A percentile compares a stretch with the other conserved stretches of the same genome.
phyloP scores from a whole-genome alignment of 2,888 invertebrate species.

The Cartodere bifasciata region DNA sequence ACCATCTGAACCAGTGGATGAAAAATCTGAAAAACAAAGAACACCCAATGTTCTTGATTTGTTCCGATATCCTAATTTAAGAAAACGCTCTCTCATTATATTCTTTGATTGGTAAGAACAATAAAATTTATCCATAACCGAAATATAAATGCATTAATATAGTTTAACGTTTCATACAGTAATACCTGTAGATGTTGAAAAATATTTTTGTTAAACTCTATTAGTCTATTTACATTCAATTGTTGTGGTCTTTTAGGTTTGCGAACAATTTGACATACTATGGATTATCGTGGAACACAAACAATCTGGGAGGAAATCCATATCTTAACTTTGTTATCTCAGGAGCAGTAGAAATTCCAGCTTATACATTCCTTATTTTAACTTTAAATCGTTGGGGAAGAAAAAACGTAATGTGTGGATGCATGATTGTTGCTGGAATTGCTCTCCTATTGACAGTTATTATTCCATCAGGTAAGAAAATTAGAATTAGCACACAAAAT shows the following conservation, averaged over 20 bases:
- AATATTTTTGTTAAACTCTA: neutral
- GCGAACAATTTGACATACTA: constrained; percentile 68
- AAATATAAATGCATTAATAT: neutral
- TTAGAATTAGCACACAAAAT: too few species aligned
- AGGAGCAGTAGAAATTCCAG: constrained; percentile 66
- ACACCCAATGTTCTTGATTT: constrained; percentile 45
- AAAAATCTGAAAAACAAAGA: constrained; percentile 24
- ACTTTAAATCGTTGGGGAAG: constrained; percentile 59
- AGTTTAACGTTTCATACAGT: neutral
- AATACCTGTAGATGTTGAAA: too few species aligned
- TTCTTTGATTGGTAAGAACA: constrained; percentile 56
- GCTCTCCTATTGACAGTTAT: constrained; percentile 44
- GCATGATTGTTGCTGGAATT: constrained; percentile 50
- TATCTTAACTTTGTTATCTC: constrained; percentile 62
- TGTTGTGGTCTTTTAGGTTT: constrained; percentile 52
- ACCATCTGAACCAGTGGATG: constrained; percentile 30
- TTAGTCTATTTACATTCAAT: neutral
- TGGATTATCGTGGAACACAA: constrained; percentile 64
- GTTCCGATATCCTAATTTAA: constrained; percentile 49
- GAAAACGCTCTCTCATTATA: constrained; percentile 51
- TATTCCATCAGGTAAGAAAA: constrained; percentile 41
- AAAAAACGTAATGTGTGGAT: constrained; percentile 52
- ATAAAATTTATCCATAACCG: neutral
- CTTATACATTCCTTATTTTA: constrained; percentile 50
- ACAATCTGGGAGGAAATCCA: constrained; percentile 56